Conservation (phyloP, 2,113 vertebrate genomes). For the Apteryx owenii region DNA sequence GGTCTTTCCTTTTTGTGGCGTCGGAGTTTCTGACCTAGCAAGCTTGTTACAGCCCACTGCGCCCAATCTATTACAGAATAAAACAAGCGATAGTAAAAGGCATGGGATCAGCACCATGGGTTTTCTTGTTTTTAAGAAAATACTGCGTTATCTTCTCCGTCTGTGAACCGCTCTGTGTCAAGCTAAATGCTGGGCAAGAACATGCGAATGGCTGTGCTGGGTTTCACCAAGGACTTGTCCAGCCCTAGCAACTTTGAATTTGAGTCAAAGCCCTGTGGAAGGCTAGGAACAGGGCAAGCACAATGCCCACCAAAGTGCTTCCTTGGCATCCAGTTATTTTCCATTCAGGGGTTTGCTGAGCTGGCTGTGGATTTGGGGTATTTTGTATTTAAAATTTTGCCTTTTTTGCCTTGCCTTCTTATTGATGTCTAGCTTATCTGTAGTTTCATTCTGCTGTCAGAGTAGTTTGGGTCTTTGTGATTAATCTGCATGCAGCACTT, state of each 20-base stretch:
- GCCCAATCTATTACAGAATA: no score
- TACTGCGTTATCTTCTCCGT: rapidly evolving
- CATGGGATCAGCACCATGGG: rapidly evolving
- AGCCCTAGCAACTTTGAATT: no score
- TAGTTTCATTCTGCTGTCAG: background rate
- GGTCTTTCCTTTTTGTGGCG: rapidly evolving
- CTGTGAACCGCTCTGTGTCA: rapidly evolving
- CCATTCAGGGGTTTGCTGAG: no score
- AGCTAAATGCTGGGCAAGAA: background rate
- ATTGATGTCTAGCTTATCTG: background rate
- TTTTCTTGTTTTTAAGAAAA: background rate
- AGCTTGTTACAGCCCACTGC: background rate
- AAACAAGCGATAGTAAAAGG: rapidly evolving
- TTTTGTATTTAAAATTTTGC: background rate
- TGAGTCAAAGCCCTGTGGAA: no score
- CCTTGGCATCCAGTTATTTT: no score
- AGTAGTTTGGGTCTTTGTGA: background rate
- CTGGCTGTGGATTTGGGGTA: no score
- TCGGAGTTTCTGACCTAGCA: background rate
- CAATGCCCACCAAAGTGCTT: no score
- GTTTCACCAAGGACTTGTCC: no score
- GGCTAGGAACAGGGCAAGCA: no score
- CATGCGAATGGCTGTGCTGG: no score
- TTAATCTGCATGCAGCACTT: background rate
- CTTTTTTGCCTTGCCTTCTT: background rate